Evolutionary conservation across 2,797 vertebrate species (phyloP).

Genomic region (Hephaestus fuliginosus): DNA sequence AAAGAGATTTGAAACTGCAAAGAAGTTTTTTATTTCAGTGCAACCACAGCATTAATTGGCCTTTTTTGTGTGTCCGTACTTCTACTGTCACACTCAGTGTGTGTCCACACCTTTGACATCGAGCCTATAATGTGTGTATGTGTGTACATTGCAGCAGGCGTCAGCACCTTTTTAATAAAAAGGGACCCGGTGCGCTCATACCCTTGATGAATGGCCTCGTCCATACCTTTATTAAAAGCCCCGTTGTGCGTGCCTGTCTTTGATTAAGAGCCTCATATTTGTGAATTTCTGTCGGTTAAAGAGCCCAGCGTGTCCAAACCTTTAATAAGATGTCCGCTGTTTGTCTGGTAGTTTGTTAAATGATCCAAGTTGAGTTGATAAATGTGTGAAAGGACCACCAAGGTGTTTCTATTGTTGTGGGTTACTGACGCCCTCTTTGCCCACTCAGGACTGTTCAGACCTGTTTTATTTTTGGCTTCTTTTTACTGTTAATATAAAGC

Average conservation of each 20-base stretch:
- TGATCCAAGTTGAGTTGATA: neutral
- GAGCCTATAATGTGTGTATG: neutral
- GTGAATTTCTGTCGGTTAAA: slow-evolving; percentile 30
- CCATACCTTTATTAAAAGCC: slow-evolving; percentile 61
- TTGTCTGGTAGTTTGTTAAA: slow-evolving; percentile 29
- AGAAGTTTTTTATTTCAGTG: neutral
- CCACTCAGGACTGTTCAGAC: neutral
- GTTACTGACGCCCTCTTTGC: neutral
- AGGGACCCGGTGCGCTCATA: slow-evolving; percentile 38
- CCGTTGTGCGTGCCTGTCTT: slow-evolving; percentile 12
- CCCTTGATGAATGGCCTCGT: slow-evolving; percentile 52
- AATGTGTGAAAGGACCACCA: neutral
- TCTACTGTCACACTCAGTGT: neutral
- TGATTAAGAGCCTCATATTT: slow-evolving; percentile 45
- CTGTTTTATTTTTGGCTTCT: no score
- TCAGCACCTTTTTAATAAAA: slow-evolving; percentile 46
- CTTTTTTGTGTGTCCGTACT: accelerated
- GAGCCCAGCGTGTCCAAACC: slow-evolving; percentile 45
- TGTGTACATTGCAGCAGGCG: slow-evolving; percentile 37
- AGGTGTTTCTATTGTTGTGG: no score
- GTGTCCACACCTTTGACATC: slow-evolving; percentile 15
- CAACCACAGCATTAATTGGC: neutral
- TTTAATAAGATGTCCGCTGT: neutral
- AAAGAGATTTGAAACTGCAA: no score
- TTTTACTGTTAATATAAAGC: neutral